phyloP scores from a whole-genome alignment of 2,113 vertebrate genomes.

The Nothoprocta pentlandii region DNA sequence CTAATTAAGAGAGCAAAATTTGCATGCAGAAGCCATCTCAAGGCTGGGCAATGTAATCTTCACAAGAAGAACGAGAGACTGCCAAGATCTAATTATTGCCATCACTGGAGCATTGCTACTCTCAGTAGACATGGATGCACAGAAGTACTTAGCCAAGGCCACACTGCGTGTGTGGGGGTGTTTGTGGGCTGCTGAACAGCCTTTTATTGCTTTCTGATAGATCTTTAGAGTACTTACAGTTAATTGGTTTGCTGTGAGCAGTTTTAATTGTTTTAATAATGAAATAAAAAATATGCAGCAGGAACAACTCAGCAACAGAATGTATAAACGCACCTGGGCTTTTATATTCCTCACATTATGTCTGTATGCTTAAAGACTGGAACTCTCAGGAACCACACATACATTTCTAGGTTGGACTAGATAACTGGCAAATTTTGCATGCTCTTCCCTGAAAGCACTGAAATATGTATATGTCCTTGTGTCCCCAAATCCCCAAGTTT shows the following conservation, averaged over 20 bases:
- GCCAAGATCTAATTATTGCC: conserved; percentile 75
- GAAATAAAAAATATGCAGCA: conserved; percentile 30
- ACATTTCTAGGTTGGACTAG: neutral
- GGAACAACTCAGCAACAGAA: conserved; percentile 43
- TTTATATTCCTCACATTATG: neutral
- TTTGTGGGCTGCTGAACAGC: neutral
- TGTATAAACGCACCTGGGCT: neutral
- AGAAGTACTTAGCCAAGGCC: conserved; percentile 37
- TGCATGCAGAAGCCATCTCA: conserved; percentile 41
- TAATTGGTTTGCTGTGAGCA: conserved; percentile 44
- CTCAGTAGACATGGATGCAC: conserved; percentile 32
- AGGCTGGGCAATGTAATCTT: conserved; percentile 71
- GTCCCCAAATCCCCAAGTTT: neutral
- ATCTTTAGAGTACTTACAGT: conserved; percentile 22
- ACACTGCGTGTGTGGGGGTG: conserved; percentile 25
- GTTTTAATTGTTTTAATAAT: conserved; percentile 56
- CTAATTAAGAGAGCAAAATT: conserved; percentile 73
- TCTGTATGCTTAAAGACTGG: neutral
- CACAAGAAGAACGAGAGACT: conserved; percentile 61
- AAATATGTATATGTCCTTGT: neutral
- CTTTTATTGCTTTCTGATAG: conserved; percentile 48
- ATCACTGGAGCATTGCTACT: conserved; percentile 69
- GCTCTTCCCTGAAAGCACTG: neutral
- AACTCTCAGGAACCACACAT: neutral
- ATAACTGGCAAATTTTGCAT: neutral